Percentiles rank a stretch among this genome's conserved stretches.
Evolutionary conservation across 2,113 vertebrate species (phyloP).

Genomic region (Hyperopisus bebe): DNA sequence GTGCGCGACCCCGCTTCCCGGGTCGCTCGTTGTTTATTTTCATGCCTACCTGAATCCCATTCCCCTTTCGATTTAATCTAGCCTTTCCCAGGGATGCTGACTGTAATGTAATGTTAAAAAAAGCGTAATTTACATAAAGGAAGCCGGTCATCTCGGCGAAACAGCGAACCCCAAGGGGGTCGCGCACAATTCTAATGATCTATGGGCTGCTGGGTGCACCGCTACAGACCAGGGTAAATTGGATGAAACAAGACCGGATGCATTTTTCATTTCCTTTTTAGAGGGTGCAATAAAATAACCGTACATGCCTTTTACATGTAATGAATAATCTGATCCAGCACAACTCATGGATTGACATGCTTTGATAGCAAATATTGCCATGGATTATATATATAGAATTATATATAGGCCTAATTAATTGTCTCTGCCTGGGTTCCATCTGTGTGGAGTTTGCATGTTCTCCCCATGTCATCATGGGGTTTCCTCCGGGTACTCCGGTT

Average conservation of each 20-base stretch:
- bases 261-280: neutral
- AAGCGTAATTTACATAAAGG: conserved; percentile 21
- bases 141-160: conserved; percentile 11
- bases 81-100: conserved; percentile 17
- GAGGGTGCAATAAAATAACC: neutral
- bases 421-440: too few species aligned
- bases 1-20: neutral
- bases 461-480: too few species aligned
- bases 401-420: neutral
- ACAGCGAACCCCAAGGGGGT: conserved; percentile 15
- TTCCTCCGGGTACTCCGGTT: too few species aligned
- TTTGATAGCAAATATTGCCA: neutral
- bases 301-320: neutral
- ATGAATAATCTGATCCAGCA: neutral
- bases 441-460: too few species aligned
- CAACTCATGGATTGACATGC: neutral
- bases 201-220: conserved; percentile 10
- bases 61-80: conserved; percentile 14
- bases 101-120: conserved; percentile 9
- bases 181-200: conserved; percentile 18
- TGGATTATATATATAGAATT: neutral
- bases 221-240: conserved; percentile 12
- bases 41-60: neutral
- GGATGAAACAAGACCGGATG: neutral
- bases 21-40: neutral